These are phyloP conservation scores for Arizona elegans DNA, from an alignment of 2,113 vertebrate species.

Conservation along the genomic window DNA sequence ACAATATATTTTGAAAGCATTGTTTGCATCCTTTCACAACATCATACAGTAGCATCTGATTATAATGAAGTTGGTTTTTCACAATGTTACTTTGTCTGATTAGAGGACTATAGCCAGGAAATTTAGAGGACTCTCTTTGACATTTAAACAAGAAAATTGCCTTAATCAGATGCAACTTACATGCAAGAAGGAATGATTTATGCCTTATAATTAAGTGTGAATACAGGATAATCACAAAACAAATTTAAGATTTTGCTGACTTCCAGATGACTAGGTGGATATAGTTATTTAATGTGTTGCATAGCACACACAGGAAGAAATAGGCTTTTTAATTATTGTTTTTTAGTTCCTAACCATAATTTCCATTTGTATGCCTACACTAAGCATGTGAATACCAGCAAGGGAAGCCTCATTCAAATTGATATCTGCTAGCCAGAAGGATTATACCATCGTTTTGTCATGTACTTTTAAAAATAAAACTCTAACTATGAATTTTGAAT, in stretches of 20 bases:
- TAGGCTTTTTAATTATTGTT: conserved; percentile 22
- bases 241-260: conserved; percentile 61
- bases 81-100: conserved; percentile 33
- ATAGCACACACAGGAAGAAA: conserved; percentile 36
- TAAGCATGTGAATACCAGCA: conserved; percentile 17
- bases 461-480: conserved; percentile 9
- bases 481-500: conserved; percentile 28
- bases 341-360: conserved; percentile 33
- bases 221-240: conserved; percentile 65
- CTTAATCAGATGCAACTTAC: conserved; percentile 64
- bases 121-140: conserved; percentile 56
- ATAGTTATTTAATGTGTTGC: conserved; percentile 52
- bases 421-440: conserved; percentile 5
- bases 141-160: conserved; percentile 65
- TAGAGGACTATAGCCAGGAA: conserved; percentile 50
- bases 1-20: background rate
- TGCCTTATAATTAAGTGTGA: conserved; percentile 67
- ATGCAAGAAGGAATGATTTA: conserved; percentile 65
- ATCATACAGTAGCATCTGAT: background rate
- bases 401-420: conserved; percentile 20
- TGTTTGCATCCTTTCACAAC: background rate
- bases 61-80: background rate
- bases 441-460: conserved; percentile 43
- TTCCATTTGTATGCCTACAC: background rate
- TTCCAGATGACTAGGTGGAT: conserved; percentile 61